Base-by-base conservation (phyloP, 2,797 vertebrate genomes). In the Brachyalestes nurse region DNA sequence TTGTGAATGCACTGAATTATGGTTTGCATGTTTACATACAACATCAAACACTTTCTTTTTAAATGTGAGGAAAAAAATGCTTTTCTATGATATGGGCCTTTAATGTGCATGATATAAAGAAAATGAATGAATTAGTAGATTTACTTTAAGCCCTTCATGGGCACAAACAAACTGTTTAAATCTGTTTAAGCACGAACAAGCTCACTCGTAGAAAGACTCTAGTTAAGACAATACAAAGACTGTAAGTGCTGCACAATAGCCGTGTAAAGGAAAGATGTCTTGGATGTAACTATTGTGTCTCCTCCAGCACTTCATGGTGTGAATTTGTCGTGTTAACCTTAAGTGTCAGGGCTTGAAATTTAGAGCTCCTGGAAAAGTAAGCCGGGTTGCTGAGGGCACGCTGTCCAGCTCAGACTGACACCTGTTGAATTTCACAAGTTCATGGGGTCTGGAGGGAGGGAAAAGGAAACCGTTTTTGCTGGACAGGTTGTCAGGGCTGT, bases 341-440 rank as follows among this genome's bases (percentile, higher is more conserved):
- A 66, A 25, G 21, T 72, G 67, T 72, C 80, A 57, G 49, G 57
- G 1, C 1, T 25, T 38, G 17, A 34, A 72, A 82, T 77, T 64
- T 72, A 77, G 72, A 16, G 25, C 34, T 28, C 19, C 8, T 72
- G 45, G 61, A 66, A 57, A 72, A 51, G 40, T 58, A 66, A 77
- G 49, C 60, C 57, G 58, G 49, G 61, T 72, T 51, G 10, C 47
- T 65, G 60, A 66, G 38, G 23, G 10, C 74, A 76, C 23, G 6
- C 60, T n/a, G 17, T 72, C 60, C 58, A 72, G 49, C 8, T 72
- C 73, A 69, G 38, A 51, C 72, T 75, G 28, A 45, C 64, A 51
- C 51, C 49, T 72, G 74, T 77, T 82, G 67, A 77, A 82, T 82
- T 82, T 82, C 80, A 77, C 80, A 82, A 72, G 80, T 71, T 71